Evolutionary conservation across 2,797 vertebrate species (phyloP).

Genomic region (Botia kubotai): DNA sequence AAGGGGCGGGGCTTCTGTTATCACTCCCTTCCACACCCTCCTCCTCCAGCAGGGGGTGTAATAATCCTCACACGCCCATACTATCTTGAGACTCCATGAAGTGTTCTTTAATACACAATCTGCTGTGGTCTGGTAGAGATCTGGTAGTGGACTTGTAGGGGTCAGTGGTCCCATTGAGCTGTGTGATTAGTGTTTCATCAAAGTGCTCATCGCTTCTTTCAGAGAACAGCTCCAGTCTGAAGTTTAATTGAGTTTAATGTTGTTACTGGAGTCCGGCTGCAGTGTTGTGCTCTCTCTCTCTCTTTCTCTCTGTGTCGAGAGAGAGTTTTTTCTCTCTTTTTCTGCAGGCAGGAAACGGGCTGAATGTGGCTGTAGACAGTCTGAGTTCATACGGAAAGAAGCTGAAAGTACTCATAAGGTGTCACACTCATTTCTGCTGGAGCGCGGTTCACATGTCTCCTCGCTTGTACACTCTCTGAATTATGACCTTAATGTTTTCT

Average conservation of each 20-base stretch:
- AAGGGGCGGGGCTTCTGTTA: not conserved
- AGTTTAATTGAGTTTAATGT: slow-evolving; percentile 43
- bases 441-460: not conserved
- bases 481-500: slow-evolving; percentile 26
- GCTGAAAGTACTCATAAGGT: slow-evolving; percentile 24
- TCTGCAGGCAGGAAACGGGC: slow-evolving; percentile 39
- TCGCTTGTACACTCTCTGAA: slow-evolving; percentile 22
- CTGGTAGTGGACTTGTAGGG: not conserved
- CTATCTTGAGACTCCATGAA: slow-evolving; percentile 13
- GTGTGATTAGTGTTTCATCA: slow-evolving; percentile 28
- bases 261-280: slow-evolving; percentile 33
- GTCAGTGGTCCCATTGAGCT: slow-evolving; percentile 15
- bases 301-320: not conserved
- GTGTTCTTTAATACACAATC: slow-evolving; percentile 17
- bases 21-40: slow-evolving; percentile 30
- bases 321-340: not conserved
- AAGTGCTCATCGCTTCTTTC: slow-evolving; percentile 10
- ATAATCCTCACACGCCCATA: slow-evolving; percentile 22
- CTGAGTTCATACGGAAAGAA: slow-evolving; percentile 22
- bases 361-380: slow-evolving; percentile 4
- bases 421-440: slow-evolving; percentile 38
- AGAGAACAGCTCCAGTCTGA: slow-evolving; percentile 27
- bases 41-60: slow-evolving; percentile 38
- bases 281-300: not conserved
- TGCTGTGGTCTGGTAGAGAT: not conserved